Percentiles rank a stretch among this genome's conserved stretches.
These are phyloP conservation scores for Sphaerodactylus townsendi DNA, from an alignment of 2,113 vertebrate species.

Conservation along the genomic window DNA sequence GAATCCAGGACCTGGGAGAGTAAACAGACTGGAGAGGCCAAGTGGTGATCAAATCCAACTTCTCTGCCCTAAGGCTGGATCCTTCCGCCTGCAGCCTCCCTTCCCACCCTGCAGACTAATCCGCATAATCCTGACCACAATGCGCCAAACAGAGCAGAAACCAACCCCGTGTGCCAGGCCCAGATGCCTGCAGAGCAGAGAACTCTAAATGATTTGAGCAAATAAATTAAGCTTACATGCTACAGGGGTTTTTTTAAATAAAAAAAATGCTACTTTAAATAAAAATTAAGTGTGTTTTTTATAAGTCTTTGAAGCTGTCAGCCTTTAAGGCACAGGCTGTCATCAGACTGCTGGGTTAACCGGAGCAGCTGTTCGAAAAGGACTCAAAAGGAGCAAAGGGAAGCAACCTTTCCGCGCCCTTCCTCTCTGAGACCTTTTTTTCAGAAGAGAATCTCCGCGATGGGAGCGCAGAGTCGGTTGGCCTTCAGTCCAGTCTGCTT, in stretches of 20 bases:
- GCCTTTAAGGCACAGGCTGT: not conserved
- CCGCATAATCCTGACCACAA: constrained; percentile 22
- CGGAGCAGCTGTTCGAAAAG: not conserved
- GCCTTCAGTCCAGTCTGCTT: not conserved
- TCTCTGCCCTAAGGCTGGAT: not conserved
- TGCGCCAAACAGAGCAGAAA: constrained; percentile 29
- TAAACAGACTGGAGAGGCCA: not conserved
- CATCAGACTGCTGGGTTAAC: not conserved
- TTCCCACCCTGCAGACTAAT: constrained; percentile 10
- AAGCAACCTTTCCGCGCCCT: not conserved
- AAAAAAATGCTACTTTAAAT: not conserved
- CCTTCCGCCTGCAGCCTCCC: not conserved
- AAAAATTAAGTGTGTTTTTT: not conserved
- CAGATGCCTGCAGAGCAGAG: constrained; percentile 10
- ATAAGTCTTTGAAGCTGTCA: not conserved
- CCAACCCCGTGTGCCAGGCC: not conserved
- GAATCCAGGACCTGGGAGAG: no score
- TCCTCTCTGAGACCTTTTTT: not conserved
- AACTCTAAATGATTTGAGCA: not conserved
- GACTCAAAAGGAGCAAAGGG: not conserved
- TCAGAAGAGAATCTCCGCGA: not conserved
- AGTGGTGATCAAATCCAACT: not conserved
- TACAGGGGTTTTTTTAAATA: not conserved
- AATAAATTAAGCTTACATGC: not conserved
- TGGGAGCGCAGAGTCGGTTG: not conserved